These are phyloP conservation scores for Luperina nickerlii DNA, from an alignment of 2,888 invertebrate genomes.

Conservation along the genomic window DNA sequence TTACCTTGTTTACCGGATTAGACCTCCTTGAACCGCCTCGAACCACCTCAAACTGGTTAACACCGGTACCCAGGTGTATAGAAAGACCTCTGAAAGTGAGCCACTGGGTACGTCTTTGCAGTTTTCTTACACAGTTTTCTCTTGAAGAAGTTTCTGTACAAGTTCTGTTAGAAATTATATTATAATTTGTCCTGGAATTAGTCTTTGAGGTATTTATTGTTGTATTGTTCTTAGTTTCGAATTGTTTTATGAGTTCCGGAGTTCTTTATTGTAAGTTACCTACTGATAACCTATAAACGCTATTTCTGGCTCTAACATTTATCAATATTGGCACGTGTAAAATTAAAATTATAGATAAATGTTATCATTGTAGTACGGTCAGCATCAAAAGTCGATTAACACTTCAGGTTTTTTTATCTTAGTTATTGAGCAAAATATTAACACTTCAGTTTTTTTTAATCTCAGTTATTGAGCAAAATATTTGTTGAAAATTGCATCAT, in stretches of 20 bases:
- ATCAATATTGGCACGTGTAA: conserved; percentile 17
- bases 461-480: too few relatives aligned
- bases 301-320: conserved; percentile 9
- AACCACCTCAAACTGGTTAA: conserved; percentile 57
- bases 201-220: conserved; percentile 33
- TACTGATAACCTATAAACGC: conserved; percentile 31
- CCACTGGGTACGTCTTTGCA: conserved; percentile 12
- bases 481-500: too few relatives aligned
- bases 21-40: conserved; percentile 43
- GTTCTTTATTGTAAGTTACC: conserved; percentile 25
- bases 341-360: background rate
- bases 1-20: conserved; percentile 79
- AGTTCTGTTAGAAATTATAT: conserved; percentile 41
- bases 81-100: conserved; percentile 20
- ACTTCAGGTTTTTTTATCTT: too few relatives aligned
- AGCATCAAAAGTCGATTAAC: too few relatives aligned
- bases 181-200: conserved; percentile 44
- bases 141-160: conserved; percentile 3
- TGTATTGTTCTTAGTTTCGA: conserved; percentile 41
- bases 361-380: background rate
- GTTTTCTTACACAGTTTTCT: conserved; percentile 40
- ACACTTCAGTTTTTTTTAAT: too few relatives aligned
- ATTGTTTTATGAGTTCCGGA: conserved; percentile 39
- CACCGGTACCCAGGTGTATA: conserved; percentile 53
- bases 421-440: too few relatives aligned